These are phyloP conservation scores for Eretmochelys imbricata DNA, from an alignment of 2,113 vertebrate species.

Conservation along the genomic window DNA sequence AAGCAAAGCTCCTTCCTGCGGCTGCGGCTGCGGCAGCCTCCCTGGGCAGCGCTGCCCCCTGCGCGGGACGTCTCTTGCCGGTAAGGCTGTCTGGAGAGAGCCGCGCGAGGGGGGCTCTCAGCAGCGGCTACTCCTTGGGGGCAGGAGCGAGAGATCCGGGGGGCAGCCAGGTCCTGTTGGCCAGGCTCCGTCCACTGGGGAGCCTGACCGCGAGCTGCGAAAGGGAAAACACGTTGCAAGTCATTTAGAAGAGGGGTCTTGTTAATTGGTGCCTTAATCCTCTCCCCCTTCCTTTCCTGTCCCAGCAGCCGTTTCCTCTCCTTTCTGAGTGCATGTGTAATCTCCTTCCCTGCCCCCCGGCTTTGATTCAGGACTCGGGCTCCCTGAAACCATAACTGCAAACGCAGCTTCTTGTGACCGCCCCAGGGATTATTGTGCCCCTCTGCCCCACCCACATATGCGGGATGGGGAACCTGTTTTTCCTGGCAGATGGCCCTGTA, in stretches of 20 bases:
- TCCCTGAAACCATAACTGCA: conserved; percentile 41
- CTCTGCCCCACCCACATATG: background rate
- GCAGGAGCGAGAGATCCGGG: background rate
- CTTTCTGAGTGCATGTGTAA: background rate
- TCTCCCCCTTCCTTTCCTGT: background rate
- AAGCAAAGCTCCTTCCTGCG: rapidly evolving
- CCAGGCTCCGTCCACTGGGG: background rate
- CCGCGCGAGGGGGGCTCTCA: background rate
- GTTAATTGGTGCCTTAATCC: background rate
- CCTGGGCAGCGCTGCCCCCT: background rate
- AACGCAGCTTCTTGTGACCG: background rate
- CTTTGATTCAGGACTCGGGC: background rate
- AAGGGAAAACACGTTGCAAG: background rate
- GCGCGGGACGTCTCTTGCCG: too few species aligned
- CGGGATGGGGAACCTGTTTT: background rate
- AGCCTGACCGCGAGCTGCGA: too few species aligned
- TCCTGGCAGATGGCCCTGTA: too few species aligned
- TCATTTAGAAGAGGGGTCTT: too few species aligned
- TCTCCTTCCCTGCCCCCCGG: background rate
- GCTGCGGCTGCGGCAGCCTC: background rate
- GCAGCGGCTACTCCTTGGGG: conserved; percentile 16
- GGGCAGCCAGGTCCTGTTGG: background rate
- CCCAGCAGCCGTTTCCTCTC: background rate
- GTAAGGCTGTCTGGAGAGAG: rapidly evolving
- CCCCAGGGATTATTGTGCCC: background rate